phyloP scores from a whole-genome alignment of 2,797 vertebrate species.

The Cuculus canorus region DNA sequence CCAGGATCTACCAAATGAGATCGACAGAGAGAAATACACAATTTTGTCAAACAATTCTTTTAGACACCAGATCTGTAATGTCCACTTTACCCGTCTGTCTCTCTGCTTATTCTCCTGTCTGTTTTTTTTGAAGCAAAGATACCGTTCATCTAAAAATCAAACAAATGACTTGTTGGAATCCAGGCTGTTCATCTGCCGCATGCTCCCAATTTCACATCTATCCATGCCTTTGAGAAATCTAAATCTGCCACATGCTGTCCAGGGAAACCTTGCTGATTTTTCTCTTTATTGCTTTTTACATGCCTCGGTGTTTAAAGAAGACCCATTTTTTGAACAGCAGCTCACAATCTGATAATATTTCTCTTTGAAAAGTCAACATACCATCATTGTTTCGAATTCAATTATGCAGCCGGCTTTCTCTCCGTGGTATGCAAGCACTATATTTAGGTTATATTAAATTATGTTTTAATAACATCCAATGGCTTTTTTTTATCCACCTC shows the following conservation, averaged over 20 bases:
- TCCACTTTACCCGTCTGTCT: not conserved
- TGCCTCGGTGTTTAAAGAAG: slow-evolving; percentile 51
- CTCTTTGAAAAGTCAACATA: slow-evolving; percentile 71
- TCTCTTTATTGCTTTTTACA: slow-evolving; percentile 56
- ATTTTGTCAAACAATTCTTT: not conserved
- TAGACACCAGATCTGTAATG: not conserved
- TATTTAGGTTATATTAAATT: slow-evolving; percentile 72
- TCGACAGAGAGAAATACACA: fast-evolving
- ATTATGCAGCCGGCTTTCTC: slow-evolving; percentile 41
- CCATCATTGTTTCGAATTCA: slow-evolving; percentile 67
- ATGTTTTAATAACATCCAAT: slow-evolving; percentile 69
- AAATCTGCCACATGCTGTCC: slow-evolving; percentile 29
- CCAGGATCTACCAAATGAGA: not conserved
- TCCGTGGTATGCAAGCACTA: slow-evolving; percentile 40
- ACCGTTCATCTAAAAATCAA: not conserved
- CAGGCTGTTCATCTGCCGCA: not conserved
- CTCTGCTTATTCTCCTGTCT: not conserved
- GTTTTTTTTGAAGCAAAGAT: not conserved
- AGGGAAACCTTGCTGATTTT: slow-evolving; percentile 12
- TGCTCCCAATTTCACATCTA: slow-evolving; percentile 20
- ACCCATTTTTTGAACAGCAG: slow-evolving; percentile 58
- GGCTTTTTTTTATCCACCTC: slow-evolving; percentile 67
- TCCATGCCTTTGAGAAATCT: slow-evolving; percentile 21
- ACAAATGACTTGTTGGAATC: not conserved
- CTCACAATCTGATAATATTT: slow-evolving; percentile 71